These are phyloP conservation scores for Notodonta dromedarius DNA, from an alignment of 2,888 invertebrate species.

Conservation along the genomic window DNA sequence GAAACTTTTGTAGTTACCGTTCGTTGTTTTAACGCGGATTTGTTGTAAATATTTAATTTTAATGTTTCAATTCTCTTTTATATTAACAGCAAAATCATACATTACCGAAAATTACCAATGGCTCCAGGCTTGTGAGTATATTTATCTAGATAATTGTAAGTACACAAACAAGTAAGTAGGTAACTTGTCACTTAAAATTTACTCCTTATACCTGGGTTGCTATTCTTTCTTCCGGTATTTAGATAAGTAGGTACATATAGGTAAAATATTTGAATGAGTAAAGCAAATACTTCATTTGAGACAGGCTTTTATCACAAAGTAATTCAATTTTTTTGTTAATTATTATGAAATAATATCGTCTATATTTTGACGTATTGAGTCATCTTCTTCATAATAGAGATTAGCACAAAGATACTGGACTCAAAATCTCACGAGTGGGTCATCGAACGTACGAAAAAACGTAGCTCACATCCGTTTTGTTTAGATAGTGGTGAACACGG, in stretches of 20 bases:
- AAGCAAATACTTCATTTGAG: neutral
- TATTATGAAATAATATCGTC: conserved; percentile 11
- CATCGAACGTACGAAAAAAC: conserved; percentile 50
- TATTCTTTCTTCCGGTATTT: no score
- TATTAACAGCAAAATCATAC: no score
- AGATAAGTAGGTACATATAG: no score
- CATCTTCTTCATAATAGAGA: conserved; percentile 23
- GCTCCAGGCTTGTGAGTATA: no score
- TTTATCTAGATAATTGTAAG: no score
- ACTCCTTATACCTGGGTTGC: no score
- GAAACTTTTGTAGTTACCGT: conserved; percentile 54
- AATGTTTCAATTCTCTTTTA: no score
- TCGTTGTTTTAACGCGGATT: conserved; percentile 37
- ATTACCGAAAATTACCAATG: no score
- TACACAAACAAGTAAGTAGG: no score
- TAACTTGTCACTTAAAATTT: no score
- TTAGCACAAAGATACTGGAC: conserved; percentile 26
- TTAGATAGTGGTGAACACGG: conserved; percentile 67
- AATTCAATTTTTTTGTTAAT: neutral
- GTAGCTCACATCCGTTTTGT: conserved; percentile 52
- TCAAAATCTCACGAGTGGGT: conserved; percentile 49
- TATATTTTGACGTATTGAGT: conserved; percentile 8
- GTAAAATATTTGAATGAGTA: no score
- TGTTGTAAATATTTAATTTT: conserved; percentile 12
- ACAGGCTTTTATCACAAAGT: neutral